Evolutionary conservation across 1,140 invertebrate genomes (phyloP).

Genomic region (Drosophila ambigua): DNA sequence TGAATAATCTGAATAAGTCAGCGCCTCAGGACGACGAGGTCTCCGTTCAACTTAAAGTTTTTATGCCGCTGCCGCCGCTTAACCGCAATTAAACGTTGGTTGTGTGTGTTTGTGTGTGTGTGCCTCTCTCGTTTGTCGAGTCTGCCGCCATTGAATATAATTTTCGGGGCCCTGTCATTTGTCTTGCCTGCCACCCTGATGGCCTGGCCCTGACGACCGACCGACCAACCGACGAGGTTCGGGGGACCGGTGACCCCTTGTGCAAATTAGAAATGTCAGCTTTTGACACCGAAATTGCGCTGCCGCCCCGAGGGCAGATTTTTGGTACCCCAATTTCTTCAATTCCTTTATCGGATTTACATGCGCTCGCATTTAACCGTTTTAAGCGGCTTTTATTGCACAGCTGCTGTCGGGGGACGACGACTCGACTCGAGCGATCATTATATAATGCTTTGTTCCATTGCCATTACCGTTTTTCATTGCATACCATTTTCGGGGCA

Average conservation of each 20-base stretch:
- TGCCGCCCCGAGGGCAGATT: constrained; percentile 55
- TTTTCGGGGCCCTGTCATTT: constrained; percentile 69
- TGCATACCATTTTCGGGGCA: constrained; percentile 6
- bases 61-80: constrained; percentile 52
- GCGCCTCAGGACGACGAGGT: constrained; percentile 32
- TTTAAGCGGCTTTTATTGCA: constrained; percentile 26
- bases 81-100: constrained; percentile 75
- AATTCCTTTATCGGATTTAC: constrained; percentile 54
- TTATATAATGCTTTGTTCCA: constrained; percentile 12
- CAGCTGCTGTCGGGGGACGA: constrained; percentile 38
- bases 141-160: constrained; percentile 63
- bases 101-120: background rate
- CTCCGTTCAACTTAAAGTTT: constrained; percentile 53
- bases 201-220: no score
- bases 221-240: constrained; percentile 9
- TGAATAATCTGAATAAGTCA: constrained; percentile 37
- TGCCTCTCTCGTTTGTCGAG: background rate
- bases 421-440: constrained; percentile 4
- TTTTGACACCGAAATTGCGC: constrained; percentile 75
- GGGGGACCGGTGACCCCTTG: constrained; percentile 27
- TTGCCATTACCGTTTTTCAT: constrained; percentile 15
- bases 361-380: constrained; percentile 65
- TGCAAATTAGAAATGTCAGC: constrained; percentile 79
- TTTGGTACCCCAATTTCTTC: constrained; percentile 20
- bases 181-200: constrained; percentile 67